Evolutionary conservation across 2,888 invertebrate species (phyloP).

Genomic region (Odontothrips loti): DNA sequence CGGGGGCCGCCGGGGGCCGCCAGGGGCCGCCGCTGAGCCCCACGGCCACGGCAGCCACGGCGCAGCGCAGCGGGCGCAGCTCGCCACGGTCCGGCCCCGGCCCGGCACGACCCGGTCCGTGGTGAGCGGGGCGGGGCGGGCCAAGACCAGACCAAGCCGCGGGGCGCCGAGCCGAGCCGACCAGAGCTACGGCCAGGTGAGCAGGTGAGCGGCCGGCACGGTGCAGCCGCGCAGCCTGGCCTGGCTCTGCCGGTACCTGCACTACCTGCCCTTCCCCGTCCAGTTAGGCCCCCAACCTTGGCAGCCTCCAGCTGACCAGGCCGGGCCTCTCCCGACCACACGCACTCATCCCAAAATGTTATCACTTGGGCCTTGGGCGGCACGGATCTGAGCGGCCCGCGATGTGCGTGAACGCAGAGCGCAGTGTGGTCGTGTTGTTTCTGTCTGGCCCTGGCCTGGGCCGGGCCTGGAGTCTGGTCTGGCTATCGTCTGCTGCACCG

Average conservation of each 20-base stretch:
- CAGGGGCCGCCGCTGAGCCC: neutral
- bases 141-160: neutral
- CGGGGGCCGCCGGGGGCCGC: neutral
- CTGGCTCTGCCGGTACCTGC: neutral
- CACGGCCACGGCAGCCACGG: neutral
- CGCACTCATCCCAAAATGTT: neutral
- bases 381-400: neutral
- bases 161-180: neutral
- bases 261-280: neutral
- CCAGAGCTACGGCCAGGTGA: neutral
- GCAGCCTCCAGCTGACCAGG: conserved; percentile 19
- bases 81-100: no score
- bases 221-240: neutral
- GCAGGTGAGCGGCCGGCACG: conserved; percentile 1
- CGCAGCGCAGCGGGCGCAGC: neutral
- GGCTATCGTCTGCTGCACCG: no score
- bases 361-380: no score
- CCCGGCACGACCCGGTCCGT: no score
- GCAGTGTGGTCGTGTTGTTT: no score
- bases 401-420: neutral
- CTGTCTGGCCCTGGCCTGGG: neutral
- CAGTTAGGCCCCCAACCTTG: neutral
- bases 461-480: neutral
- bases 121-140: neutral
- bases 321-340: neutral